Base-by-base conservation (phyloP, 2,888 invertebrate genomes). In the Orchesellides sinensis region DNA sequence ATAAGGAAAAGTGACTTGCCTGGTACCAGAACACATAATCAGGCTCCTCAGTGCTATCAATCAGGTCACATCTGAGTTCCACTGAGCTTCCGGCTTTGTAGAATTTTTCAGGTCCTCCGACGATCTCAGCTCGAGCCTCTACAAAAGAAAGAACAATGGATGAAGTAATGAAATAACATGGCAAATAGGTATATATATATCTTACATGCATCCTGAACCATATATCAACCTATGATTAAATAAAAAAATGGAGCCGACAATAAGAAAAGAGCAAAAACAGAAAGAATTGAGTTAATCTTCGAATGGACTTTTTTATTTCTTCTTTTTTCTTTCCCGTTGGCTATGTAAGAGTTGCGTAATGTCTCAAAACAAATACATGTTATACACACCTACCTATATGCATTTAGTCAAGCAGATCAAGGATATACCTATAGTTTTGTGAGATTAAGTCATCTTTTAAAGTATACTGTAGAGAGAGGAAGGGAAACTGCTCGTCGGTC, bases 11-110 rank as follows among this genome's bases (percentile, higher is more conserved):
- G n/a, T n/a, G 40, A 83, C 84, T 85, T 84, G 85, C 96, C 86
- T 89, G 89, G 81, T 89, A 90, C 90, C 90, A 90, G 86, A 90
- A 90, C 56, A 90, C 89, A 88, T 89, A 90, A 29, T 88, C 88
- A 10, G 90, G 90, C 40, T 89, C 89, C 83, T 90, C 89, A 35
- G 89, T 90, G 86, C 89, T 89, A 68, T 89, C 88, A 59, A 89
- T 88, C 70, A 90, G 89, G 73, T 89, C 88, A 86, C 90, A 90
- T 65, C 89, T 89, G 81, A 90, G 89, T 68, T 89, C 88, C 70
- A 91, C 89, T 61, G 90, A 89, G 85, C 90, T 90, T 68, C 90
- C 91, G 77, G 89, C 89, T 84, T 90, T 90, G 87, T 90, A 89
- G 86, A 90, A 90, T 84, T 90, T 90, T 84, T 90, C 90, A 45